Evolutionary conservation across 1,140 invertebrate species (phyloP), one percentile per base, ranked within the genome.

Genomic region (Atta texana): DNA sequence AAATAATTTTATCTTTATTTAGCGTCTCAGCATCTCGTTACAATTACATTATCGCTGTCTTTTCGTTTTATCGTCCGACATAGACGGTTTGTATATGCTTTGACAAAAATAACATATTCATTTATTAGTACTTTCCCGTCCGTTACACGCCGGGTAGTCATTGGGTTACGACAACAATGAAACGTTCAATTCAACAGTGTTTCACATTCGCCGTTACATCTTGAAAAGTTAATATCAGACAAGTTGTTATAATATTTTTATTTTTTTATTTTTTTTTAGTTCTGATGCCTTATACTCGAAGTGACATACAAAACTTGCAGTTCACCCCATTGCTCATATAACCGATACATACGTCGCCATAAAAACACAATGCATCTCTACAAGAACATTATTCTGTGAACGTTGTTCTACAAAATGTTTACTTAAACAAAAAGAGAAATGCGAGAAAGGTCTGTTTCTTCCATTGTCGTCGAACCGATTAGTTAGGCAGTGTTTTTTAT

Each of bases 101-200:
- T 80, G 86, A 90, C 88, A 90, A 90, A 90, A 90, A 90, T 90
- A 90, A 90, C 81, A 90, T 31, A 28, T 34, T 80, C 24, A 57
- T 72, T 44, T 57, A 59, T 85, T 74, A 44, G 1, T 80, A 21
- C 31, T 69, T 28, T 44, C 53, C 76, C 69, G 57, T 55, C 76
- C 53, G 34, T 75, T 80, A 89, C 78, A 85, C 57, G 68, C 53
- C 74, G 88, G 88, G 85, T 89, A 31, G 80, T 89, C 84, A 89
- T 76, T 89, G 85, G 88, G 88, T 80, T 80, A 86, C 10, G 78
- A 89, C 55, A 68, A 74, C 61, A 89, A 88, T 88, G 78, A 87
- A 88, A 85, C 77, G 44, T 61, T 88, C 49, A 84, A 88, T 88
- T 85, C 53, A 49, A 51, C 39, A 21, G n/a, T 34, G 14, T 68